Percentiles rank a stretch among this genome's conserved stretches.
Conservation (phyloP, 2,888 invertebrate species). For the Melieria crassipennis region DNA sequence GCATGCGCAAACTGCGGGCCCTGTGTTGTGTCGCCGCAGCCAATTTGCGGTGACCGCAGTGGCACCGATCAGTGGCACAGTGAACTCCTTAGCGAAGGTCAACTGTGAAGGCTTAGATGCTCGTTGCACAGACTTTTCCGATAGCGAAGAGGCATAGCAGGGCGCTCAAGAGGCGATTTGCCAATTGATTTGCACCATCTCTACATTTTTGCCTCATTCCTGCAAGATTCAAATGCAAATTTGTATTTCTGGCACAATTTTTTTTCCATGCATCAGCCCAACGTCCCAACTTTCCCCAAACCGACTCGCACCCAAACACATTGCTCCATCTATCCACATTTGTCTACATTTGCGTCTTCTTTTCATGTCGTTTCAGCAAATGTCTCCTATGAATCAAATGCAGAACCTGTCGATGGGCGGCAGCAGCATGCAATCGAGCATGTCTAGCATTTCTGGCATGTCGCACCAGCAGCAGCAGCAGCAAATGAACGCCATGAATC, state of each 20-base stretch:
- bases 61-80: too few species aligned
- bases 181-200: not conserved
- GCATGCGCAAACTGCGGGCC: constrained; percentile 23
- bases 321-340: too few species aligned
- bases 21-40: constrained; percentile 17
- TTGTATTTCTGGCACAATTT: not conserved
- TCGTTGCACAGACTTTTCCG: constrained; percentile 4
- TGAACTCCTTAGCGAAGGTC: too few species aligned
- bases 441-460: constrained; percentile 32
- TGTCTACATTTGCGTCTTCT: not conserved
- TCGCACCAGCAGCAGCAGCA: constrained; percentile 58
- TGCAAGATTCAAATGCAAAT: too few species aligned
- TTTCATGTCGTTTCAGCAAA: constrained; percentile 57
- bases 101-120: too few species aligned
- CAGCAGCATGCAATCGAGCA: constrained; percentile 50
- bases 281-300: too few species aligned
- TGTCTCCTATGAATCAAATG: constrained; percentile 81
- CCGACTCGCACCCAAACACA: too few species aligned
- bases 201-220: not conserved
- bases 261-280: not conserved
- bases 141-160: not conserved
- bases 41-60: constrained; percentile 13
- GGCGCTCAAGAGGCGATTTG: too few species aligned
- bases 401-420: constrained; percentile 78
- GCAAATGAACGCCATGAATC: constrained; percentile 75